phyloP scores from a whole-genome alignment of 2,888 invertebrate genomes.

The Drosophila trichaetosa region DNA sequence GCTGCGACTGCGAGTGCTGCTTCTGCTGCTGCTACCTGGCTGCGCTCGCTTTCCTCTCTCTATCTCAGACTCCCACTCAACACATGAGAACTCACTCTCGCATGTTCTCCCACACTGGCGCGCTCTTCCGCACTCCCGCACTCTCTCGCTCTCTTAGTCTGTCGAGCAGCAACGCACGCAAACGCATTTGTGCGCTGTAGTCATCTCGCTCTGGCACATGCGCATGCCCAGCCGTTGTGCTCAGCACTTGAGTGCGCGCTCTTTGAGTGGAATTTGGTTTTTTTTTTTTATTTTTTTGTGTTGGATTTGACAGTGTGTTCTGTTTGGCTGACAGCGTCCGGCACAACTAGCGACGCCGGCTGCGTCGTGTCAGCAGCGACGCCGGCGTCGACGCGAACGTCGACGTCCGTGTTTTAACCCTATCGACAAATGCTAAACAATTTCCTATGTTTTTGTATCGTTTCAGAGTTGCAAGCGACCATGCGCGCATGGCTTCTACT shows the following conservation, averaged over 20 bases:
- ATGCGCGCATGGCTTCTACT: conserved; percentile 86
- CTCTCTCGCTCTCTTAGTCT: conserved; percentile 5
- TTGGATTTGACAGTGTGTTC: not conserved
- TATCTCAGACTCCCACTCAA: conserved; percentile 4
- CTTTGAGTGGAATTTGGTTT: conserved; percentile 35
- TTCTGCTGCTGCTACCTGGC: conserved; percentile 30
- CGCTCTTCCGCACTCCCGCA: conserved; percentile 19
- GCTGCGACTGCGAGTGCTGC: not conserved
- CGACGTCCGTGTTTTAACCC: conserved; percentile 66
- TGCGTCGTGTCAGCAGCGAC: conserved; percentile 9
- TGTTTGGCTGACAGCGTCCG: conserved; percentile 6
- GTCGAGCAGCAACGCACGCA: conserved; percentile 41
- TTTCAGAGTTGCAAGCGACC: conserved; percentile 86
- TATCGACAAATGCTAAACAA: conserved; percentile 77
- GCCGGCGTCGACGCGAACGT: conserved; percentile 14
- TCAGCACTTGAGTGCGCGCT: conserved; percentile 21
- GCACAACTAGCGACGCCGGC: conserved; percentile 10
- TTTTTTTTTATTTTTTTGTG: not conserved
- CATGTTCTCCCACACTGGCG: not conserved
- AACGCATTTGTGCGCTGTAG: conserved; percentile 19
- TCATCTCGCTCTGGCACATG: conserved; percentile 49
- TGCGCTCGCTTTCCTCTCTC: conserved; percentile 1
- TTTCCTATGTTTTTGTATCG: conserved; percentile 81
- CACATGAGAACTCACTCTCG: conserved; percentile 17
- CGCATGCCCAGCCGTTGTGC: conserved; percentile 37